Evolutionary conservation across 2,113 vertebrate genomes (phyloP), one percentile per base, ranked within the genome.

Genomic region (Urocynchramus pylzowi): DNA sequence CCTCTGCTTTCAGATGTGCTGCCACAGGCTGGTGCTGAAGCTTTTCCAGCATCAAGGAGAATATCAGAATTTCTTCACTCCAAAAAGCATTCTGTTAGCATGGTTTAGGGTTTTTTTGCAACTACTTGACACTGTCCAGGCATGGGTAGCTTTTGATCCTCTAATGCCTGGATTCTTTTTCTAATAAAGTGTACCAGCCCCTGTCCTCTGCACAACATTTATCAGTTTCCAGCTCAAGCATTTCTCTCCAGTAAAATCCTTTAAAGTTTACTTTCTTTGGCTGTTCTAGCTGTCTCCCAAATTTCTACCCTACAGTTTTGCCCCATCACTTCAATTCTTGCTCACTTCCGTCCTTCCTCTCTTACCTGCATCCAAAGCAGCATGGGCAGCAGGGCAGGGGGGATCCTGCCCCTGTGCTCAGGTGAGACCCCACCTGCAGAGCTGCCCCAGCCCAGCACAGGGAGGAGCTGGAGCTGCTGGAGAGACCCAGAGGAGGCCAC

Each of bases 71-170:
- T 60, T 68, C 41, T 68, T 28, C 83, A 22, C 37, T 41, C 44
- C 69, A 70, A 45, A 83, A 63, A 30, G 2, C 39, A 17, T 49
- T 60, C 64, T 68, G 19, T 12, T 39, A 33, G 12, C 35, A 42
- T 0, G 33, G 16, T 2, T 50, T 1, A 52, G 57, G 42, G 1
- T 10, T 57, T 59, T 71, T 60, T 17, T 3, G 0, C 31, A 69
- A 23, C 37, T 24, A 23, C 9, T 11, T 13, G 24, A 33, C 56
- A 35, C 10, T 39, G 14, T 33, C 73, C 50, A 84, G 86, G 45
- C 45, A 53, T 2, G 24, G 33, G 42, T 63, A 86, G 63, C 41
- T 86, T 71, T 61, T 63, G 33, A 70, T 79, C 35, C 18, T 44
- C 56, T 20, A 27, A 16, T 8, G 23, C 44, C 41, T 57, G 24